Percentiles rank a stretch among this genome's conserved stretches.
These are phyloP conservation scores for Geodia barretti DNA, from an alignment of 37 sponge, comb jelly and placozoan species.

Conservation along the genomic window DNA sequence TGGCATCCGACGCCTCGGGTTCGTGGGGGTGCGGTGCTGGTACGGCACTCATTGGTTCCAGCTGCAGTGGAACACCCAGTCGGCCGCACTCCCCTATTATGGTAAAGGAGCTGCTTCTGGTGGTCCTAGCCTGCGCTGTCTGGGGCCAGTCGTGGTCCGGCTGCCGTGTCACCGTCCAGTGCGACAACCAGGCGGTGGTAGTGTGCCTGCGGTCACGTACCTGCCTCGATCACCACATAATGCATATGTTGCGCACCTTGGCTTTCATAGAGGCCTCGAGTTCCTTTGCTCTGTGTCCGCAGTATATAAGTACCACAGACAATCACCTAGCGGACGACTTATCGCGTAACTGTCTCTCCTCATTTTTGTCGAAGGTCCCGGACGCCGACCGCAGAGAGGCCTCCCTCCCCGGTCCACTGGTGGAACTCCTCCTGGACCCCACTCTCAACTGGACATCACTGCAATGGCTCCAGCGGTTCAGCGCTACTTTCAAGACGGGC, in stretches of 20 bases:
- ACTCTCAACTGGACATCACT: slow-evolving; percentile 17
- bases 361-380: slow-evolving; percentile 1
- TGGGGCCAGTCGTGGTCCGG: slow-evolving; percentile 31
- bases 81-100: slow-evolving; percentile 4
- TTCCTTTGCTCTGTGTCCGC: slow-evolving; percentile 9
- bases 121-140: slow-evolving; percentile 17
- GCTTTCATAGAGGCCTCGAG: slow-evolving; percentile 22
- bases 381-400: not conserved
- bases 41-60: slow-evolving; percentile 7
- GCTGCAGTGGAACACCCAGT: not conserved
- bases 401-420: not conserved
- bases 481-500: not conserved
- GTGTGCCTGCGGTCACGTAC: slow-evolving; percentile 4
- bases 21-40: slow-evolving; percentile 33
- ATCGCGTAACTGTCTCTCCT: slow-evolving; percentile 22
- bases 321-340: slow-evolving; percentile 46
- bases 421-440: slow-evolving; percentile 2
- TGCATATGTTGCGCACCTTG: slow-evolving; percentile 20
- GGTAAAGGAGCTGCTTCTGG: slow-evolving; percentile 21
- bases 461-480: slow-evolving; percentile 23
- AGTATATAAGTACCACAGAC: slow-evolving; percentile 20
- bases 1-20: slow-evolving; percentile 26
- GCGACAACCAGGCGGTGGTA: slow-evolving; percentile 32
- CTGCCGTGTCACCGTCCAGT: not conserved
- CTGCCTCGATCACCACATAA: slow-evolving; percentile 8